phyloP scores from a whole-genome alignment of 2,113 vertebrate genomes.

The Noturus placidus region DNA sequence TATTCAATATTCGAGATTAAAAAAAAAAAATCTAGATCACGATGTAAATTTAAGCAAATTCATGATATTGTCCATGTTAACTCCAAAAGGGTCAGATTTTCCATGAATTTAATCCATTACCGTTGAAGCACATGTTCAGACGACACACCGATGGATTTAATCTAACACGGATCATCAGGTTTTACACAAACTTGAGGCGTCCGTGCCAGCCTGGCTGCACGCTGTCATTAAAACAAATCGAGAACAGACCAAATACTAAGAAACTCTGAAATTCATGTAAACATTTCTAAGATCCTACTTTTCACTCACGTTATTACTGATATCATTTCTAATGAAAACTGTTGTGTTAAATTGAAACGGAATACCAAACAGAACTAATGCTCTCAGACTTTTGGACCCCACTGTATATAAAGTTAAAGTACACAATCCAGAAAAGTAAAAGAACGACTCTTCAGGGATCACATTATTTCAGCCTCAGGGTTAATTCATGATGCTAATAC shows the following conservation, averaged over 20 bases:
- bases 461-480: not conserved
- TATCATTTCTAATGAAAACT: not conserved
- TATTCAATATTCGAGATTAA: too few species aligned
- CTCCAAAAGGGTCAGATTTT: not conserved
- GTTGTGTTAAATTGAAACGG: not conserved
- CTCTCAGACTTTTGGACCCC: too few species aligned
- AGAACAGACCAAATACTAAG: not conserved
- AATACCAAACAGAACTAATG: not conserved
- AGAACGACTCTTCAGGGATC: not conserved
- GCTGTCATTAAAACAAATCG: not conserved
- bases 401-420: too few species aligned
- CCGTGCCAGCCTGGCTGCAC: too few species aligned
- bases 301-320: not conserved
- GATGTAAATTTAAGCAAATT: too few species aligned
- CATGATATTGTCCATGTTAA: not conserved
- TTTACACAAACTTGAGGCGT: not conserved
- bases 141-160: not conserved
- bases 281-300: not conserved
- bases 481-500: not conserved
- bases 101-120: not conserved
- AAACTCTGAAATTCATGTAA: not conserved
- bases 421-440: not conserved
- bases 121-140: not conserved
- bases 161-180: not conserved
- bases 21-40: not conserved